Evolutionary conservation across 2,113 vertebrate genomes (phyloP).

Genomic region (Prinia subflava): DNA sequence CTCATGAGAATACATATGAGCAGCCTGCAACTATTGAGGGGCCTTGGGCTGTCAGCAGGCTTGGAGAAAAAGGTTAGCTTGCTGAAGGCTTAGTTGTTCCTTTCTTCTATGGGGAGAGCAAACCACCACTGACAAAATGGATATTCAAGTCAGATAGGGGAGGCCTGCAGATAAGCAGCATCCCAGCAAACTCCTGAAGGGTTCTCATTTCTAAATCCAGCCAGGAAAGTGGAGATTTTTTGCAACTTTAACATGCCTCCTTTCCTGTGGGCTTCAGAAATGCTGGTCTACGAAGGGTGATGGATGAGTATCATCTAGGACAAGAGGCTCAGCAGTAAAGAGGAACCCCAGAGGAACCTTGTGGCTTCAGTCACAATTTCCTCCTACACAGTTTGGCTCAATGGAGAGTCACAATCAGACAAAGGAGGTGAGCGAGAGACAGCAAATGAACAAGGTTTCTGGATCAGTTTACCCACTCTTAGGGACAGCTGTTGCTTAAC

Average conservation of each 20-base stretch:
- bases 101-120: neutral
- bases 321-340: neutral
- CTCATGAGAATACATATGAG: neutral
- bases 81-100: neutral
- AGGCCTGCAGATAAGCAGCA: neutral
- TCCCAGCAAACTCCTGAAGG: neutral
- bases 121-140: neutral
- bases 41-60: neutral
- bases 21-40: neutral
- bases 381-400: neutral
- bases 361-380: neutral
- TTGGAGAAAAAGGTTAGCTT: neutral
- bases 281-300: accelerated
- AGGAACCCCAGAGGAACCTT: neutral
- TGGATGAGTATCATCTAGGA: accelerated
- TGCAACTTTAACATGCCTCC: neutral
- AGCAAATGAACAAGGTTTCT: neutral
- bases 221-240: neutral
- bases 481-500: neutral
- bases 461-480: neutral
- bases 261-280: neutral
- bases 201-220: neutral
- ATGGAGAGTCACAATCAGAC: neutral
- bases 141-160: neutral
- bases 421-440: neutral